Evolutionary conservation across 2,888 invertebrate genomes (phyloP).

Genomic region (Diloba caeruleocephala): DNA sequence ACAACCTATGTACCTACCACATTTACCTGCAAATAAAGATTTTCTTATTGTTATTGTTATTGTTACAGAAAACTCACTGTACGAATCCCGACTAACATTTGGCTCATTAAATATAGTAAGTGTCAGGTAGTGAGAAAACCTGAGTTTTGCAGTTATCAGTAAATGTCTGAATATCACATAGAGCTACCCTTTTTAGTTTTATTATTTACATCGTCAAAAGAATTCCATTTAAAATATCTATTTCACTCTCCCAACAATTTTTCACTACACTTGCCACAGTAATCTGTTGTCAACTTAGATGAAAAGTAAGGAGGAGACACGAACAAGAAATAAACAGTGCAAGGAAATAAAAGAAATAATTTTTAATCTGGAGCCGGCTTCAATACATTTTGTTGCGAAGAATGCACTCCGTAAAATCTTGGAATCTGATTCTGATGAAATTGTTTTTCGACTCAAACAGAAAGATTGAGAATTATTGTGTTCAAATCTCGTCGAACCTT

Average conservation of each 20-base stretch:
- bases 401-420: conserved; percentile 39
- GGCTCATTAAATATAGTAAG: no score
- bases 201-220: neutral
- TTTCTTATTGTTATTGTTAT: no score
- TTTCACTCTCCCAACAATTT: conserved; percentile 28
- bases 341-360: conserved; percentile 54
- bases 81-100: no score
- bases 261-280: conserved; percentile 27
- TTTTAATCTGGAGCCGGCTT: conserved; percentile 61
- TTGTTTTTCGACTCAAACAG: conserved; percentile 7
- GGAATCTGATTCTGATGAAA: conserved; percentile 35
- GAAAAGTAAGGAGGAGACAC: conserved; percentile 22
- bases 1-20: no score
- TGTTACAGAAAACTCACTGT: no score
- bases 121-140: no score
- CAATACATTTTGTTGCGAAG: conserved; percentile 56
- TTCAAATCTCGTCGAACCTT: no score
- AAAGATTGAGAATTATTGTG: neutral
- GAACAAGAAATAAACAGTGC: conserved; percentile 31
- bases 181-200: neutral
- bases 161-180: no score
- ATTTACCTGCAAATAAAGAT: no score
- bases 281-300: conserved; percentile 32
- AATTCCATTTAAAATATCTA: conserved; percentile 28
- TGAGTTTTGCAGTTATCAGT: no score